Percentiles rank a stretch among this genome's conserved stretches.
phyloP scores from a whole-genome alignment of 2,113 vertebrate species.

The Steatornis caripensis region DNA sequence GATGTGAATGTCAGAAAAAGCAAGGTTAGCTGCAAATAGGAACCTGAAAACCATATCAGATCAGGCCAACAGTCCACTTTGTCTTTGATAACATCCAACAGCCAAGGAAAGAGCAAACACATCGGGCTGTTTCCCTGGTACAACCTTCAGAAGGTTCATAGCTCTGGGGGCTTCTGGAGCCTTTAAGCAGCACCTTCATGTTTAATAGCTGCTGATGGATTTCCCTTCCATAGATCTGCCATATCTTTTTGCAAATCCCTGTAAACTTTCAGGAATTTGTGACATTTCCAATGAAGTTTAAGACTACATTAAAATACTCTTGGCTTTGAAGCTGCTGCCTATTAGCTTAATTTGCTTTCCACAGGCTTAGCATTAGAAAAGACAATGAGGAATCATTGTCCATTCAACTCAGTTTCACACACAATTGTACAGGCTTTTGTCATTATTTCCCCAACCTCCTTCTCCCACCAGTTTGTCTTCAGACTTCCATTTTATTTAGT shows the following conservation, averaged over 20 bases:
- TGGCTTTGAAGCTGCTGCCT: background rate
- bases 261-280: background rate
- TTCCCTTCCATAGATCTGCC: background rate
- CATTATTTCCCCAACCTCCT: background rate
- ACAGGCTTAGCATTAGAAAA: background rate
- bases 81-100: background rate
- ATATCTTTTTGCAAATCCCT: background rate
- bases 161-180: background rate
- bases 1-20: background rate
- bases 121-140: background rate
- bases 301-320: background rate
- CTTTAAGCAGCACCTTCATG: background rate
- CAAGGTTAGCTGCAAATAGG: background rate
- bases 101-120: background rate
- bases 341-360: background rate
- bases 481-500: background rate
- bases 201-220: background rate
- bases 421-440: background rate
- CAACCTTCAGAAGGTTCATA: background rate
- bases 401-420: background rate
- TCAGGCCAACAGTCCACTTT: background rate
- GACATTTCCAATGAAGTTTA: background rate
- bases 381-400: background rate
- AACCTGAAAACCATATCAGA: background rate
- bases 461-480: background rate